phyloP scores from a whole-genome alignment of 2,797 vertebrate species.

The Pantherophis vulpinus region DNA sequence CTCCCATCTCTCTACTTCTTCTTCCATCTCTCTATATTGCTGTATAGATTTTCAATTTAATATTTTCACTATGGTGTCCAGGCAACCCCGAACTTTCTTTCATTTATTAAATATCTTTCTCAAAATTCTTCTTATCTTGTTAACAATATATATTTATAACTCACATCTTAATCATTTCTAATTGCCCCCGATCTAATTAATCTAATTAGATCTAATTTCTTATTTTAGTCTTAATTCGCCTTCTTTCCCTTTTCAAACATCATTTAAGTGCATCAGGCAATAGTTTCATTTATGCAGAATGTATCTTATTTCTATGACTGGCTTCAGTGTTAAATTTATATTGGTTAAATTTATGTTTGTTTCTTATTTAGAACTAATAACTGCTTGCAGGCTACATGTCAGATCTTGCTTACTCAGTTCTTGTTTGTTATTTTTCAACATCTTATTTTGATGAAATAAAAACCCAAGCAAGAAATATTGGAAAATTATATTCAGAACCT shows the following conservation, averaged over 20 bases:
- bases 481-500: neutral
- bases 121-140: too few relatives aligned
- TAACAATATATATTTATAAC: too few relatives aligned
- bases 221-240: too few relatives aligned
- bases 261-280: neutral
- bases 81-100: too few relatives aligned
- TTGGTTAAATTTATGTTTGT: neutral
- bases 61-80: too few relatives aligned
- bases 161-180: too few relatives aligned
- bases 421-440: neutral
- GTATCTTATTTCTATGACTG: neutral
- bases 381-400: neutral
- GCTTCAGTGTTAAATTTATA: neutral
- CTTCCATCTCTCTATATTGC: too few relatives aligned
- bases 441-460: neutral
- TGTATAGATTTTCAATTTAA: too few relatives aligned
- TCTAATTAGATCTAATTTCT: too few relatives aligned
- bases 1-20: too few relatives aligned
- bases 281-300: neutral
- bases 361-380: neutral
- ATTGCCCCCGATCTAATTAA: too few relatives aligned
- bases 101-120: too few relatives aligned
- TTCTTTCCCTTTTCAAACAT: neutral
- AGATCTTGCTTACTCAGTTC: neutral
- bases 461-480: neutral